Percentiles rank a stretch among this genome's conserved stretches.
Evolutionary conservation across 2,797 vertebrate species (phyloP).

Genomic region (Helostoma temminkii): DNA sequence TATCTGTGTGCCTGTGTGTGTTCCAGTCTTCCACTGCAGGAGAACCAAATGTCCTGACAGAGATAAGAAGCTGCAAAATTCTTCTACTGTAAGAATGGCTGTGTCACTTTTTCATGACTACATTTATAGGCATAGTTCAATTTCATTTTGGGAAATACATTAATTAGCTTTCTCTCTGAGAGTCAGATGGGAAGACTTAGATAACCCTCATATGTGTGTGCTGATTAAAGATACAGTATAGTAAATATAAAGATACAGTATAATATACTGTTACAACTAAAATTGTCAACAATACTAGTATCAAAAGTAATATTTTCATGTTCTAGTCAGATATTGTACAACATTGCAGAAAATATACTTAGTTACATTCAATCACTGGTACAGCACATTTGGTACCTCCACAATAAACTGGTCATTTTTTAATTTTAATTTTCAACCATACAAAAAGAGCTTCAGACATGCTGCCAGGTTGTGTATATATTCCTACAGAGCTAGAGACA

Average conservation of each 20-base stretch:
- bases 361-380: no score
- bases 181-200: no score
- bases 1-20: neutral
- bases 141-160: no score
- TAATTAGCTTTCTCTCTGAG: neutral
- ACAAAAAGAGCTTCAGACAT: no score
- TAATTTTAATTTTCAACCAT: no score
- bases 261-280: no score
- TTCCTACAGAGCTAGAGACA: neutral
- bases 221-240: no score
- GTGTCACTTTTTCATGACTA: neutral
- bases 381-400: neutral
- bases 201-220: no score
- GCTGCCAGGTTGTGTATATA: neutral
- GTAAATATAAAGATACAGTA: no score
- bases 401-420: neutral
- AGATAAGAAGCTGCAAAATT: slow-evolving; percentile 10
- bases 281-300: no score
- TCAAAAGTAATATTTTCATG: no score
- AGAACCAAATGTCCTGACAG: slow-evolving; percentile 17
- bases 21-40: slow-evolving; percentile 13
- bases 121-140: neutral
- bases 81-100: neutral
- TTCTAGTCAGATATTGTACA: no score
- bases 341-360: neutral